Base-by-base conservation (phyloP, 1,140 invertebrate genomes). In the Drosophila guanche region DNA sequence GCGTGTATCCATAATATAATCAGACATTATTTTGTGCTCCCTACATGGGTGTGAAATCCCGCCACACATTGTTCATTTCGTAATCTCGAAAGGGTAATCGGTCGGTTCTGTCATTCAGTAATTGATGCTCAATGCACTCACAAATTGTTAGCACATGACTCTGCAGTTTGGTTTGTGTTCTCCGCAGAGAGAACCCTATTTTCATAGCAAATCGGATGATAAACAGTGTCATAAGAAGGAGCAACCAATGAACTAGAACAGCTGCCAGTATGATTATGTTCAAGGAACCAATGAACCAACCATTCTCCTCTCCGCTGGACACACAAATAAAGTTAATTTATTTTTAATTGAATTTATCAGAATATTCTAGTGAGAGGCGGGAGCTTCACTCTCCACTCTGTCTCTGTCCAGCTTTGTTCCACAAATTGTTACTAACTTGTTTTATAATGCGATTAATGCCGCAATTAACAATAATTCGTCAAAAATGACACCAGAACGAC, bases 401-500 rank as follows among this genome's bases (percentile, higher is more conserved):
- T 27, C 25, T 27, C 16, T 20, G 16, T 20, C 25, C 25, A 27
- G 25, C 29, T 23, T 52, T 40, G 7, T 2, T 29, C 14, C 14
- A 40, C 29, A 29, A 42, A 14, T 5, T 42, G 16, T 22, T 16
- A 46, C n/a, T 43, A 56, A 73, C 69, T 73, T 54, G 67, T 72
- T 73, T 56, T 73, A 65, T 55, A 51, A 41, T 62, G 47, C 27
- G 73, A 52, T 73, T 63, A 73, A 65, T 57, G 37, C 52, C 48
- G 46, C 27, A 73, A 73, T 73, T 73, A 73, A 72, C 69, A 73
- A 52, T 65, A 56, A 73, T 73, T 73, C 12, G 70, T 56, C 46
- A 73, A 63, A 73, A 73, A 63, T 60, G 69, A 73, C 68, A 73
- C 69, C n/a, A 46, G 2, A 23, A 20, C n/a, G 47, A 53, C 10